Base-by-base conservation (phyloP, 1,140 invertebrate species). In the Pogonognathellus flavescens region DNA sequence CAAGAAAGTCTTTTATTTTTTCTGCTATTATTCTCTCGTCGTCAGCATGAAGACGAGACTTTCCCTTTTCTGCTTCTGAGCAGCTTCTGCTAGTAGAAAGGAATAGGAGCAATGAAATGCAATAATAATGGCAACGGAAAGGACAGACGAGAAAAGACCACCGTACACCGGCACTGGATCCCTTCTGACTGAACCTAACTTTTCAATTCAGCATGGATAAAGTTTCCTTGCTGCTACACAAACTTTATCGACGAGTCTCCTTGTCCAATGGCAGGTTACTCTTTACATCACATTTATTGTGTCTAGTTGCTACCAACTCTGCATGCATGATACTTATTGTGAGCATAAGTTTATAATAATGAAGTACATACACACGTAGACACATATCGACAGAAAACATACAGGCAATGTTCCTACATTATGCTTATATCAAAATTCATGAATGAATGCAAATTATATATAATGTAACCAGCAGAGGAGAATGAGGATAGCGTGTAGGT, bases 61-160 rank as follows among this genome's bases (percentile, higher is more conserved):
- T 66, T 66, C 62, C 3, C 22, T 25, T 66, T 66, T 66, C 62
- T 66, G 62, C 62, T 66, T 66, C 62, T 66, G 62, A 66, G 62
- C 62, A 66, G 25, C 25, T 18, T 22, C 20, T 20, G 9, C 18
- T 13, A 10, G 62, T 66, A 25, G 25, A 5, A 25, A 11, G 11
- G 14, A 14, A 25, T 13, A 66, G 25, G 14, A 14, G 62, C 62
- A 18, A 22, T 20, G 22, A 31, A 25, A 66, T 13, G 11, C 8
- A 60, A 60, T 20, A 7, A 18, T 13, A 10, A 22, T 20, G 20
- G 20, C 13, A 66, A 25, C 22, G 11, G 25, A 25, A 10, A 66
- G 8, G 5, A 25, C 9, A 18, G 7, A 18, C 7, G 60, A 14
- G 25, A 66, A 41, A 41, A 41, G 31, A 41, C 31, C 31, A 41